Evolutionary conservation across 2,888 invertebrate genomes (phyloP).

Genomic region (Acanthosepion pharaonis): DNA sequence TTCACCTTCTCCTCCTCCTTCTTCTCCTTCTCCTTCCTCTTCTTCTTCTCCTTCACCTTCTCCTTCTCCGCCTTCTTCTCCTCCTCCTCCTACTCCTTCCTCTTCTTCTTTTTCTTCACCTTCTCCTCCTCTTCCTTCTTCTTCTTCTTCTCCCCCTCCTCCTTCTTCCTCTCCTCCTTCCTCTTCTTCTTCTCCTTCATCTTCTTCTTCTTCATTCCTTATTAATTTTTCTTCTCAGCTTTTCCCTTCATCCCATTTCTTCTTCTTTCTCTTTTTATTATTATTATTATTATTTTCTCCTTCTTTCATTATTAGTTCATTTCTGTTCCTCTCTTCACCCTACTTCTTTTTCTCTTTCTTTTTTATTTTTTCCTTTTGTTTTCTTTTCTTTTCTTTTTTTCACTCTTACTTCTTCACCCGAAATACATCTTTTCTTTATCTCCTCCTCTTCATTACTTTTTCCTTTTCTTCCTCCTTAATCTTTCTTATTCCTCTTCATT

Average conservation of each 20-base stretch:
- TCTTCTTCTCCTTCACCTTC: too few relatives aligned
- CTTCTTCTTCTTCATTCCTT: background rate
- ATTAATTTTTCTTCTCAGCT: background rate
- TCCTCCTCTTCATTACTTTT: too few relatives aligned
- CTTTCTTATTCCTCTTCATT: too few relatives aligned
- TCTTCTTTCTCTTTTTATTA: background rate
- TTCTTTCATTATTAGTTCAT: too few relatives aligned
- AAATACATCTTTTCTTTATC: too few relatives aligned
- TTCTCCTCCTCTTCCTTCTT: background rate
- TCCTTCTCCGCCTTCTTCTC: background rate
- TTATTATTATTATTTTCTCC: too few relatives aligned
- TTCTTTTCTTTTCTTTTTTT: background rate
- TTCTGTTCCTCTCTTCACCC: background rate
- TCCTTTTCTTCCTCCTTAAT: too few relatives aligned
- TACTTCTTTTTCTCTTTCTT: background rate
- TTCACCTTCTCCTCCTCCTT: background rate
- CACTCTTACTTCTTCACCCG: background rate
- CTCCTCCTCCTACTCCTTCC: background rate
- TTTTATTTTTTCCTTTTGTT: background rate
- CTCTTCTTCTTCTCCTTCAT: background rate
- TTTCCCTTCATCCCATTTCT: background rate
- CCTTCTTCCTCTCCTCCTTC: background rate
- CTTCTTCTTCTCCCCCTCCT: background rate
- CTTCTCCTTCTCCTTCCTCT: background rate
- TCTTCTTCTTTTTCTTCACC: background rate